Base-by-base conservation (phyloP, 2,888 invertebrate species). In the Iphiclides podalirius region DNA sequence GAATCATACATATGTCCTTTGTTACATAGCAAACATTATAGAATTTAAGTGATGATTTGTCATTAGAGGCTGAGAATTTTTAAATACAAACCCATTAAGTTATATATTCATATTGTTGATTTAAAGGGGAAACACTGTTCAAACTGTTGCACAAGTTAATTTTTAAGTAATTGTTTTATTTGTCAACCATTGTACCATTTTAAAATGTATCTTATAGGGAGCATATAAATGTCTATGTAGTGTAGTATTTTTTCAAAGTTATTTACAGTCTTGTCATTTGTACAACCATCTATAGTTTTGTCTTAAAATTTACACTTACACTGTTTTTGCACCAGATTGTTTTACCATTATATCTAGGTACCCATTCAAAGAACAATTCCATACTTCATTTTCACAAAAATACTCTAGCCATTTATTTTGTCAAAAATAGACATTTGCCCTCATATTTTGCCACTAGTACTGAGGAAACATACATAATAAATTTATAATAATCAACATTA, bases 401-500 rank as follows among this genome's bases (percentile, higher is more conserved):
- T 84, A 84, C 72, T 75, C 70, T 76, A 73, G 70, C 70, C 75
- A 79, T 81, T 75, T 76, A 77, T 75, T 75, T 76, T 60, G 72
- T 79, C 76, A 82, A 86, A 86, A 86, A 86, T 86, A 87, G 78
- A 83, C 74, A 80, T 82, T 63, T 80, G 75, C 71, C 77, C 70
- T 71, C 68, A 72, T 68, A 71, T 75, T 75, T 58, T 74, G 72
- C 75, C 77, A 79, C 77, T 82, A 77, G 73, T 76, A 77, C 69
- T 69, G 77, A 81, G 78, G 77, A 81, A 80, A 82, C 82, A 78
- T 75, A 78, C 79, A 77, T 77, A 81, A 84, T 84, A 84, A 80
- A 81, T 84, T 82, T 82, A 82, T 81, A 79, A 80, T 82, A 83
- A 79, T 77, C 76, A 86, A 86, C 83, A 80, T 83, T 75, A 78